Evolutionary conservation across 2,797 vertebrate species (phyloP).

Genomic region (Onychomys arenicola): DNA sequence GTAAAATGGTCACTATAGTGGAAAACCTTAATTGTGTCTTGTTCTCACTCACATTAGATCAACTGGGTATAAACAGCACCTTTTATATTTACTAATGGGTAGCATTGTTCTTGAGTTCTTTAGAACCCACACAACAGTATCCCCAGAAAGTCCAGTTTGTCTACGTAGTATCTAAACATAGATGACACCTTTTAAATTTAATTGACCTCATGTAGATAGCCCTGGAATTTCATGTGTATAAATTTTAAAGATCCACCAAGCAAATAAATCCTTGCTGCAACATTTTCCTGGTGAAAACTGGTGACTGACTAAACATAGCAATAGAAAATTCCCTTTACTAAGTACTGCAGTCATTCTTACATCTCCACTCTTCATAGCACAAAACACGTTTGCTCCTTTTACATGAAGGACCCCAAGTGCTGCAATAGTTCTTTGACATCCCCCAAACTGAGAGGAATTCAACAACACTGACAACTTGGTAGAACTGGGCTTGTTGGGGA

Average conservation of each 20-base stretch:
- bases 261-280: neutral
- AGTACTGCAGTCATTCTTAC: neutral
- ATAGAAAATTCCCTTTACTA: neutral
- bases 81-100: neutral
- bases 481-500: neutral
- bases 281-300: neutral
- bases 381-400: neutral
- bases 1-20: neutral
- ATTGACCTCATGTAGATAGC: neutral
- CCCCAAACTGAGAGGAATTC: neutral
- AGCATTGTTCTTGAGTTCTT: neutral
- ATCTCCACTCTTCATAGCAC: neutral
- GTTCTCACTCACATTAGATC: neutral
- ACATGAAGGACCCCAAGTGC: neutral
- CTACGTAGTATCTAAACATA: neutral
- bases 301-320: neutral
- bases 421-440: neutral
- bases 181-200: neutral
- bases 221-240: conserved; percentile 12
- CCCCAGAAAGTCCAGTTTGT: neutral
- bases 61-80: neutral
- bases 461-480: neutral
- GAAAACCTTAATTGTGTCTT: neutral
- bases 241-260: neutral
- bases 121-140: neutral